A percentile compares a stretch with the other conserved stretches of the same genome.
These are phyloP conservation scores for Orchesellides sinensis DNA, from an alignment of 2,888 invertebrate genomes.

Conservation along the genomic window DNA sequence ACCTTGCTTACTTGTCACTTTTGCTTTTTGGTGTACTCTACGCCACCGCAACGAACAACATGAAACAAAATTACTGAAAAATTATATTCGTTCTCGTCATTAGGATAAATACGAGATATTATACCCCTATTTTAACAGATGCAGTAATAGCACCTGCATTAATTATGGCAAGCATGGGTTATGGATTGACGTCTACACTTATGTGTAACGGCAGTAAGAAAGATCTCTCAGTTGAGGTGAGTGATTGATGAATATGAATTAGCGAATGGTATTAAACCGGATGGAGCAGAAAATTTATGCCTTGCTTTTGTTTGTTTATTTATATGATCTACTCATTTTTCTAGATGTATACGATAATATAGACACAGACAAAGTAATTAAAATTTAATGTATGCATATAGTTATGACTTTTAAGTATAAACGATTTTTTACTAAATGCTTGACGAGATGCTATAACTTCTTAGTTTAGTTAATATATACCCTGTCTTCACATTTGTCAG, in stretches of 20 bases:
- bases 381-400: background rate
- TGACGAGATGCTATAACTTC: too few relatives aligned
- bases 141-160: too few relatives aligned
- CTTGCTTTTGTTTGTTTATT: slow-evolving; percentile 16
- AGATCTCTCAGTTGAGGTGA: too few relatives aligned
- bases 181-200: background rate
- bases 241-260: slow-evolving; percentile 29
- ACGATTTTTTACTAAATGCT: too few relatives aligned
- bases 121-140: too few relatives aligned
- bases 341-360: background rate
- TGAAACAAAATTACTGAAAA: background rate
- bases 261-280: slow-evolving; percentile 39
- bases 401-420: too few relatives aligned
- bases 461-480: background rate
- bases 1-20: slow-evolving; percentile 47
- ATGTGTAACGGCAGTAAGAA: too few relatives aligned
- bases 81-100: too few relatives aligned
- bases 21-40: background rate
- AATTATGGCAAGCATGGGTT: background rate
- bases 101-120: too few relatives aligned
- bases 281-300: slow-evolving; percentile 59
- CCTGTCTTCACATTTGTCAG: too few relatives aligned
- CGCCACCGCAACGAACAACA: background rate
- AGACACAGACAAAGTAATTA: slow-evolving; percentile 27
- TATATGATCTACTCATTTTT: background rate